Base-by-base conservation (phyloP, 2,113 vertebrate genomes). In the Onychostruthus taczanowskii region DNA sequence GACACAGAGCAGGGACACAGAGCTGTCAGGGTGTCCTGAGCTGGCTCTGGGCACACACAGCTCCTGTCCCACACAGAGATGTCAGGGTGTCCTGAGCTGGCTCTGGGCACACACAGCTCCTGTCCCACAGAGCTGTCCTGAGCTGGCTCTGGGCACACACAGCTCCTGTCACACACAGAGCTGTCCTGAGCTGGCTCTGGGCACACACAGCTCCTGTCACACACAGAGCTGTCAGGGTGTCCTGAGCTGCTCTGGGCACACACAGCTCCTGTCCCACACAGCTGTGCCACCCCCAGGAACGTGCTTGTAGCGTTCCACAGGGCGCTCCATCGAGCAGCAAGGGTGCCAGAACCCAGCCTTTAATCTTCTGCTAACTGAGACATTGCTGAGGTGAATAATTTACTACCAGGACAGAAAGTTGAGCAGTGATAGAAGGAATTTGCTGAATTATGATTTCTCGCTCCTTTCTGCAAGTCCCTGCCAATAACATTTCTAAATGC, bases 381-480 rank as follows among this genome's bases (percentile, higher is more conserved):
- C 85, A 72, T 30, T 84, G 90, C 93, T 37, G 63, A 88, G 85
- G 79, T 96, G 79, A 94, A 93, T 94, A 56, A 96, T 92, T 96
- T 72, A 93, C 95, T 64, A 20, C 0, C 0, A 43, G 61, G 76
- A 94, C 43, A 44, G 52, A 86, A 84, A 88, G 61, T 10, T 88
- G 85, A 93, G 83, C 79, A 62, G 56, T 50, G 85, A 92, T 53
- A 72, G 92, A 84, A 95, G 79, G 88, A 97, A 96, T 94, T 78
- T 94, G 96, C 93, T 94, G 90, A 97, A 95, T 92, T 96, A 93
- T 33, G 47, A 64, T 90, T 94, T 96, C 80, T 94, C 17, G 6
- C 56, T 88, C 76, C 53, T 81, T 63, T 63, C 93, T 94, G 78
- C 74, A 31, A 66, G 74, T 39, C 50, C 50, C 53, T 80, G 93